A percentile compares a stretch with the other conserved stretches of the same genome.
Conservation (phyloP, 1,140 invertebrate species). For the Marisa cornuarietis region DNA sequence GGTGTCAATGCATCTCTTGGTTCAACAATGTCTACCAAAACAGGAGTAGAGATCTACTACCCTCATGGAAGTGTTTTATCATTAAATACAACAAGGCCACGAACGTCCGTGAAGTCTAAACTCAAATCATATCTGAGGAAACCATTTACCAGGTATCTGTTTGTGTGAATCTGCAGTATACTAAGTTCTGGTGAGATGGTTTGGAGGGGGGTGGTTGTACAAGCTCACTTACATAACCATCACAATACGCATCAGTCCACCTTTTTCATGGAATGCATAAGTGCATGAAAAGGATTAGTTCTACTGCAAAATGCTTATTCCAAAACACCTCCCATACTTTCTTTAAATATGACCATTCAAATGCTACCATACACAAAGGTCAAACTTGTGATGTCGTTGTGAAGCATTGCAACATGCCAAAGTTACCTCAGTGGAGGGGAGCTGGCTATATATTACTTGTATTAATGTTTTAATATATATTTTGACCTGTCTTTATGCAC, state of each 20-base stretch:
- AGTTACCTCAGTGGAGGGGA: too few relatives aligned
- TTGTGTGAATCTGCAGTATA: background rate
- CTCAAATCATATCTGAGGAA: constrained; percentile 12
- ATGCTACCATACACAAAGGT: too few relatives aligned
- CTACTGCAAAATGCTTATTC: too few relatives aligned
- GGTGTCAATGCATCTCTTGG: background rate
- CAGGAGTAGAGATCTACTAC: constrained; percentile 22
- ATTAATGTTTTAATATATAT: background rate
- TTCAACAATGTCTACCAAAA: constrained; percentile 9
- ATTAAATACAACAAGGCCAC: background rate
- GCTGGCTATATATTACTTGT: background rate
- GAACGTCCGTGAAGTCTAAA: constrained; percentile 7
- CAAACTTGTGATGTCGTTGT: too few relatives aligned
- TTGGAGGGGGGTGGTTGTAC: too few relatives aligned
- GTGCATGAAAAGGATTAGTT: background rate
- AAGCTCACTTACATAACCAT: background rate
- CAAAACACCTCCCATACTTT: too few relatives aligned
- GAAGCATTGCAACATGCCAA: too few relatives aligned
- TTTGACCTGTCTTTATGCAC: too few relatives aligned
- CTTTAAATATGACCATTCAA: too few relatives aligned
- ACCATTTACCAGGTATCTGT: constrained; percentile 11
- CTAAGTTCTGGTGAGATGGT: background rate
- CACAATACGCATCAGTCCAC: background rate
- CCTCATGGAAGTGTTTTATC: constrained; percentile 1
- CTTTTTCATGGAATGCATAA: background rate